Base-by-base conservation (phyloP, 2,797 vertebrate genomes). In the Benthosema pterotum region DNA sequence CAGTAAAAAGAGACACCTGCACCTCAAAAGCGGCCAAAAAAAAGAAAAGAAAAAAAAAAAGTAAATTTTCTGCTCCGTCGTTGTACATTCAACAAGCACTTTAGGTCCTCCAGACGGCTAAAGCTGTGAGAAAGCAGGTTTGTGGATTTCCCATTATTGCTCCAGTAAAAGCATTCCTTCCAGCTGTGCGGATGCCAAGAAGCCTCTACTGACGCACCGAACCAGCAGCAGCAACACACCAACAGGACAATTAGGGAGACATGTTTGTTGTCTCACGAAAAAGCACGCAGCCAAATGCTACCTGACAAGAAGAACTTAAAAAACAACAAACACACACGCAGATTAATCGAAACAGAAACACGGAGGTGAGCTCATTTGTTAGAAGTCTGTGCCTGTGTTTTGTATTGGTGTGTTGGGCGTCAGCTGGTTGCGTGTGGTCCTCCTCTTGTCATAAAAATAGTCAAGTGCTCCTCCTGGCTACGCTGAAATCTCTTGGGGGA, bases 401-500 rank as follows among this genome's bases (percentile, higher is more conserved):
- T 59, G 56, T 28, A 11, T 14, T 47, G 13, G 32, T 38, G 32
- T 8, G 32, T 38, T 38, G 12, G 54, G 22, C 8, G 7, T 65
- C 22, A 13, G 13, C 19, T n/a, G 32, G 22, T 38, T 55, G 7
- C 50, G 22, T 3, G 5, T 17, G 2, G 55, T 60, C 38, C 5
- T 48, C 45, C 17, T 59, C n/a, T 19, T 25, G 57, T 17, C 53
- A 60, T 12, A 55, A 7, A 63, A 14, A 75, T 46, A 6, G 12
- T 13, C 45, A 46, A 7, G 45, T 46, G 3, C 75, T 84, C 71
- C 92, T 84, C 71, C 92, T 84, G 89, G 86, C 83, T 88, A 83
- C 70, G 89, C 90, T 87, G 91, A 93, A 93, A 92, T 85, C 92
- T 93, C 86, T 92, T 89, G 93, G 88, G 93, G 88, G 72, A 14